Base-by-base conservation (phyloP, 2,797 vertebrate genomes). In the Catharus ustulatus region DNA sequence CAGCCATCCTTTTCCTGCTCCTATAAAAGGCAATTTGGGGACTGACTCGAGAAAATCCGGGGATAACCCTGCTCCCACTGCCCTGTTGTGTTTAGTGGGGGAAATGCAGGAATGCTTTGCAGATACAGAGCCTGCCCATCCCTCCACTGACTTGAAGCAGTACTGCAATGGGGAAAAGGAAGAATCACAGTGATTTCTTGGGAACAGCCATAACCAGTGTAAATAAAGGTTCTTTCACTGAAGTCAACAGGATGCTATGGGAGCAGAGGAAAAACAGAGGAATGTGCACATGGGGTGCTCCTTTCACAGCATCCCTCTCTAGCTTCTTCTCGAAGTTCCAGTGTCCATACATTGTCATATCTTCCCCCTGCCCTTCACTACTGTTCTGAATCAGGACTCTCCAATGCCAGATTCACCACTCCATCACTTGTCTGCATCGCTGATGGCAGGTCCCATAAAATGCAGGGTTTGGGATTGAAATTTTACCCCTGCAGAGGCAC, bases 271-370 rank as follows among this genome's bases (percentile, higher is more conserved):
- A 78, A 69, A 52, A 11, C 0, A 1, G 5, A 59, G 30, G 11
- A 36, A 10, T 9, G 22, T n/a, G 27, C 27, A 38, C 17, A 29
- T 2, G 5, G 19, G 13, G 11, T 36, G 38, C 10, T 74, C 19
- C 30, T 42, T 55, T 55, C 81, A 43, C 7, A 72, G 63, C 13
- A 86, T 11, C 36, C 62, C 36, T 68, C 29, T 62, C 51, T 9
- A 51, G 20, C 30, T 89, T 57, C 55, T 46, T 20, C 46, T 52
- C 29, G 40, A 46, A 78, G 38, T 42, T 66, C 14, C 40, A 32
- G 7, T 0, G 11, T 29, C 19, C 26, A 5, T 4, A 1, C 4
- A 7, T 12, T 34, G 34, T 23, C 29, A 2, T 11, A 16, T 20
- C 24, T 66, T 49, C n/a, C 49, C 30, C 30, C 57, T 54, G 49